A percentile compares a stretch with the other conserved stretches of the same genome.
Conservation (phyloP, 2,888 invertebrate species). For the Eremobia ochroleuca region DNA sequence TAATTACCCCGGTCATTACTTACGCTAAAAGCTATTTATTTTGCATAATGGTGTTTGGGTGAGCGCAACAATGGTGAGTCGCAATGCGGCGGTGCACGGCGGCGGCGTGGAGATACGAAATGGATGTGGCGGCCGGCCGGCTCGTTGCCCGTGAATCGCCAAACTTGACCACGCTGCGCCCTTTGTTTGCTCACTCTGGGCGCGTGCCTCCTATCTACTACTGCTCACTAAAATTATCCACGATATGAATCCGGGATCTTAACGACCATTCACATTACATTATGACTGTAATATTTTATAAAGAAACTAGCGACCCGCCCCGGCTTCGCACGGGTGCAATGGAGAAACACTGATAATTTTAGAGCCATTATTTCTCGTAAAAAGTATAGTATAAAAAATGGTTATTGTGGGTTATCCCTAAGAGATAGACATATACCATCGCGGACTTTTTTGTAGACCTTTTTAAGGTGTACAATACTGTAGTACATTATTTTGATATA, state of each 20-base stretch:
- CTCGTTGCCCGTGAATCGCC: conserved; percentile 80
- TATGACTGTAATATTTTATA: conserved; percentile 32
- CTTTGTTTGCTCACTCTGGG: conserved; percentile 75
- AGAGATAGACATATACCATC: too few relatives aligned
- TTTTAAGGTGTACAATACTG: too few relatives aligned
- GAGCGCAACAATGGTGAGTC: conserved; percentile 81
- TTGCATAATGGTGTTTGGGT: conserved; percentile 85
- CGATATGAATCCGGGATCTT: conserved; percentile 42
- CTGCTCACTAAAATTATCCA: conserved; percentile 72
- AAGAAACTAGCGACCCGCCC: too few relatives aligned
- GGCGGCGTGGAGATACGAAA: conserved; percentile 72
- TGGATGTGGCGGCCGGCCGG: conserved; percentile 78
- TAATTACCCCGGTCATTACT: conserved; percentile 81
- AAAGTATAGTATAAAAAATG: too few relatives aligned
- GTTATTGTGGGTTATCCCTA: too few relatives aligned
- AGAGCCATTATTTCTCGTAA: too few relatives aligned
- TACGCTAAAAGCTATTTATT: conserved; percentile 83
- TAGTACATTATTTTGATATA: too few relatives aligned
- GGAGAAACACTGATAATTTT: too few relatives aligned
- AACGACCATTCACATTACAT: conserved; percentile 43
- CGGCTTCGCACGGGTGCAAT: too few relatives aligned
- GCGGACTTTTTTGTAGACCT: too few relatives aligned
- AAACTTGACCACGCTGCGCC: conserved; percentile 82
- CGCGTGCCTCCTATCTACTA: conserved; percentile 69
- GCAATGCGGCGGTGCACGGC: conserved; percentile 74